phyloP scores from a whole-genome alignment of 2,888 invertebrate genomes.

The Polydrusus cervinus region DNA sequence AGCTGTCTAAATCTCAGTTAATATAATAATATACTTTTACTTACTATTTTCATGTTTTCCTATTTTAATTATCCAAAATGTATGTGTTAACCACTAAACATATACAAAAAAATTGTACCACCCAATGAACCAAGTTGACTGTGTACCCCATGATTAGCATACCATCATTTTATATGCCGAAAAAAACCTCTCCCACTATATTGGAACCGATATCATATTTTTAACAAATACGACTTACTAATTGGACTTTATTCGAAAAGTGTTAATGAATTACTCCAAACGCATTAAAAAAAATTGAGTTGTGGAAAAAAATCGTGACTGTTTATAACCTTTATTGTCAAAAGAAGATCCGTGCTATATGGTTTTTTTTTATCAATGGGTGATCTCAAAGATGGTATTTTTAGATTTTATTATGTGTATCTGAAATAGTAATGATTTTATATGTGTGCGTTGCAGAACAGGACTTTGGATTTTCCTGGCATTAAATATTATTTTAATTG shows the following conservation, averaged over 20 bases:
- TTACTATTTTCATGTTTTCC: constrained; percentile 5
- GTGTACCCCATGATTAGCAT: constrained; percentile 16
- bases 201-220: constrained; percentile 17
- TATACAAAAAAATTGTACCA: not conserved
- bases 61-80: not conserved
- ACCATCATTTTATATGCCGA: constrained; percentile 19
- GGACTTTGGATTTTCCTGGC: constrained; percentile 25
- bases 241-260: constrained; percentile 38
- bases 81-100: not conserved
- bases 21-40: not conserved
- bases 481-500: not conserved
- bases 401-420: constrained; percentile 34
- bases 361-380: constrained; percentile 47
- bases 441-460: constrained; percentile 26
- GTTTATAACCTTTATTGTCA: constrained; percentile 45
- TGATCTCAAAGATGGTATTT: constrained; percentile 51
- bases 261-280: constrained; percentile 46
- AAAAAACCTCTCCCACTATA: constrained; percentile 26
- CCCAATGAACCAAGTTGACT: not conserved
- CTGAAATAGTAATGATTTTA: constrained; percentile 4
- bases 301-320: constrained; percentile 50
- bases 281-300: constrained; percentile 46
- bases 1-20: too few relatives aligned
- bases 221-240: constrained; percentile 41
- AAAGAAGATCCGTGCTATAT: constrained; percentile 47